Percentiles rank a stretch among this genome's conserved stretches.
Conservation (phyloP, 2,888 invertebrate species). For the Epistrophella euchroma region DNA sequence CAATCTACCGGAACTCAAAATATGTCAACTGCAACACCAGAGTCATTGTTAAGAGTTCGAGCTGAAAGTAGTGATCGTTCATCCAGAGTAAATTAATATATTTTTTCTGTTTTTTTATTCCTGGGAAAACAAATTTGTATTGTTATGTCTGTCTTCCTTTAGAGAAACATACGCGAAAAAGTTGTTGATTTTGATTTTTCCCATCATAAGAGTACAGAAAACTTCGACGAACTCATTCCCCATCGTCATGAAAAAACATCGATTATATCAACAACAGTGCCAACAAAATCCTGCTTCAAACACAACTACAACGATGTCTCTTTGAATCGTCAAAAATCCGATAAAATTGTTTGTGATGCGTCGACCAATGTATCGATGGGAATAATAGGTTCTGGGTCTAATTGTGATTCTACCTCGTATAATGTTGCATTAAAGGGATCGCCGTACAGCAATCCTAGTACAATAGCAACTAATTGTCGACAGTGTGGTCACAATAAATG, state of each 20-base stretch:
- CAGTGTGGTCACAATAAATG: slow-evolving; percentile 83
- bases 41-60: slow-evolving; percentile 77
- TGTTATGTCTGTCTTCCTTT: slow-evolving; percentile 11
- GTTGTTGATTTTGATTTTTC: slow-evolving; percentile 84
- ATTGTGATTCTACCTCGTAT: slow-evolving; percentile 50
- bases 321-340: slow-evolving; percentile 75
- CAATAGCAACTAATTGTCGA: slow-evolving; percentile 78
- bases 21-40: slow-evolving; percentile 65
- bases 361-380: slow-evolving; percentile 75
- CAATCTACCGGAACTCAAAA: slow-evolving; percentile 80
- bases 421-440: slow-evolving; percentile 39
- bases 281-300: slow-evolving; percentile 83
- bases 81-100: slow-evolving; percentile 71
- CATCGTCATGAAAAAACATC: slow-evolving; percentile 60
- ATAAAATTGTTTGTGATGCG: slow-evolving; percentile 76
- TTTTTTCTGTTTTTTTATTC: neutral
- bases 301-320: slow-evolving; percentile 79
- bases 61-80: slow-evolving; percentile 82
- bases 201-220: slow-evolving; percentile 83
- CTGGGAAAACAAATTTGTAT: neutral
- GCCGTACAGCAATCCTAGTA: slow-evolving; percentile 34
- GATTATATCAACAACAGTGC: slow-evolving; percentile 74
- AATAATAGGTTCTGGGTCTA: slow-evolving; percentile 30
- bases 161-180: slow-evolving; percentile 81
- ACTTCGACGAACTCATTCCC: slow-evolving; percentile 75